Conservation (phyloP, 1,140 invertebrate species). For the Trigoniulus corallinus region DNA sequence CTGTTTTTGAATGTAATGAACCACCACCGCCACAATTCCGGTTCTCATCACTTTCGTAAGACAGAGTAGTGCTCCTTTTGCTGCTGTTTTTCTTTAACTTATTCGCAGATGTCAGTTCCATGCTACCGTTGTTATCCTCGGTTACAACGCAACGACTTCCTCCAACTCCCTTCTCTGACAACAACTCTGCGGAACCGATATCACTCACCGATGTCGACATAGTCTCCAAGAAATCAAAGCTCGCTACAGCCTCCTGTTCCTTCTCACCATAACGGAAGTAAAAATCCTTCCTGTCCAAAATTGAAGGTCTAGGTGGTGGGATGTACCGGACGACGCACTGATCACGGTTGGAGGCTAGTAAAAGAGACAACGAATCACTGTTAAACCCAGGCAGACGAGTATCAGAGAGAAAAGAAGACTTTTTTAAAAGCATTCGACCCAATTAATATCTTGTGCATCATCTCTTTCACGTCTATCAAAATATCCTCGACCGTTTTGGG, state of each 20-base stretch:
- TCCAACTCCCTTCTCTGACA: constrained; percentile 10
- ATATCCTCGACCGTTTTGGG: too few relatives aligned
- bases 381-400: not conserved
- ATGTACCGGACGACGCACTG: constrained; percentile 34
- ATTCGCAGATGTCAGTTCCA: not conserved
- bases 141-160: constrained; percentile 10
- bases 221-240: constrained; percentile 59
- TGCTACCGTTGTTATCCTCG: not conserved
- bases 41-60: not conserved
- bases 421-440: not conserved
- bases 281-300: constrained; percentile 52
- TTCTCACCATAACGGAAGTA: constrained; percentile 58
- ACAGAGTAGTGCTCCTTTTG: too few relatives aligned
- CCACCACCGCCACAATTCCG: constrained; percentile 9
- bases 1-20: too few relatives aligned
- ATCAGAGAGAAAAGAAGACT: not conserved
- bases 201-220: constrained; percentile 27
- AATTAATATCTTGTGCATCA: too few relatives aligned
- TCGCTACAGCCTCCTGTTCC: constrained; percentile 53
- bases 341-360: constrained; percentile 33
- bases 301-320: constrained; percentile 37
- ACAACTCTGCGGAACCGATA: constrained; percentile 17
- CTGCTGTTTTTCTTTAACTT: not conserved
- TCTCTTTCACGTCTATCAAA: too few relatives aligned
- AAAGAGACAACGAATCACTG: constrained; percentile 7